Evolutionary conservation across 2,888 invertebrate genomes (phyloP).

Genomic region (Toxonevra muliebris): DNA sequence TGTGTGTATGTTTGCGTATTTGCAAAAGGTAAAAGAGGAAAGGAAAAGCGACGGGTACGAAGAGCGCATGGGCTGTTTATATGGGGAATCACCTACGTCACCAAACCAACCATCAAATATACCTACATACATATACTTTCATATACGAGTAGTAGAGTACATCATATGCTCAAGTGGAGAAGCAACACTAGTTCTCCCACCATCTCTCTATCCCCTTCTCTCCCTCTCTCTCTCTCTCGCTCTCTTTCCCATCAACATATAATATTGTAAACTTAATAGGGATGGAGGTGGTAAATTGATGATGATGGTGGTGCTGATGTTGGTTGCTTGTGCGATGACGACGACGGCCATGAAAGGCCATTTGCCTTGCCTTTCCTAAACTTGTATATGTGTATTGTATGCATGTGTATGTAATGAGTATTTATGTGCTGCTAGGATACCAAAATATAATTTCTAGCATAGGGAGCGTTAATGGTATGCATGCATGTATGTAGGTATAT

Average conservation of each 20-base stretch:
- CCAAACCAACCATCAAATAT: constrained; percentile 15
- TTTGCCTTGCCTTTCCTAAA: constrained; percentile 45
- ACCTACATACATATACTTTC: background rate
- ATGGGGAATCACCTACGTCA: constrained; percentile 25
- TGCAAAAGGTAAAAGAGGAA: too few species aligned
- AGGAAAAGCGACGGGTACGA: background rate
- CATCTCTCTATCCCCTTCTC: background rate
- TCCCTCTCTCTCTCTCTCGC: background rate
- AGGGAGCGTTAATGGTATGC: too few species aligned
- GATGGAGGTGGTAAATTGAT: too few species aligned
- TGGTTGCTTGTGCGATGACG: constrained; percentile 38
- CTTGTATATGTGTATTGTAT: background rate
- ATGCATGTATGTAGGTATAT: background rate
- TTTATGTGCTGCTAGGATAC: background rate
- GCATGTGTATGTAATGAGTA: background rate
- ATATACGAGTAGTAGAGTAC: background rate
- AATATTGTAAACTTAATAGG: background rate
- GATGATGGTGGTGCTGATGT: constrained; percentile 38
- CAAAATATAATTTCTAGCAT: background rate
- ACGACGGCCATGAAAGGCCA: constrained; percentile 58
- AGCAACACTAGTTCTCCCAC: background rate
- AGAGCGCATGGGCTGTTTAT: background rate
- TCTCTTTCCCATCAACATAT: constrained; percentile 5
- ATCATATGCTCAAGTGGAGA: background rate
- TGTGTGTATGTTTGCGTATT: too few species aligned